Percentiles rank a stretch among this genome's conserved stretches.
Evolutionary conservation across 1,140 invertebrate species (phyloP).

Genomic region (Cotesia glomerata): DNA sequence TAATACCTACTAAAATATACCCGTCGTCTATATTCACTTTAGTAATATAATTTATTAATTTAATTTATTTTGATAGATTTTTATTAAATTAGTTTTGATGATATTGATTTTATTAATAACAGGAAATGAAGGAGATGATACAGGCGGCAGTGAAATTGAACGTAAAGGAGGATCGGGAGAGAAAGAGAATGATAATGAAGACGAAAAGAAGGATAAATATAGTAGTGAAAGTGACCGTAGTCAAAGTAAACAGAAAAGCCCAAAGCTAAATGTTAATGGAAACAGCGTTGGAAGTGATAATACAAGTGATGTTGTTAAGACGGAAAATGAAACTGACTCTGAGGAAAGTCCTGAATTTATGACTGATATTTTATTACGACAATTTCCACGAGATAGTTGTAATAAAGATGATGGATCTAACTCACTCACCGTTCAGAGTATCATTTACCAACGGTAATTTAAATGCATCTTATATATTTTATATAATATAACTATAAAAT

Average conservation of each 20-base stretch:
- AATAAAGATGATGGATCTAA: conserved; percentile 63
- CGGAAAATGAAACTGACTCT: conserved; percentile 63
- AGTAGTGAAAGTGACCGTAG: conserved; percentile 39
- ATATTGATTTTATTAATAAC: conserved; percentile 24
- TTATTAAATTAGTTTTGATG: conserved; percentile 1
- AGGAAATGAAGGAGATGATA: conserved; percentile 57
- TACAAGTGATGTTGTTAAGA: conserved; percentile 37
- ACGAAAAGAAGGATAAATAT: conserved; percentile 44
- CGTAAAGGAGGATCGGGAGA: conserved; percentile 28
- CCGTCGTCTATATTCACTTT: not conserved
- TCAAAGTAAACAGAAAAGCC: conserved; percentile 49
- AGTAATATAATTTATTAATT: not conserved
- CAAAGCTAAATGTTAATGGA: conserved; percentile 12
- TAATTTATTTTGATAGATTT: not conserved
- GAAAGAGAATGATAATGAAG: conserved; percentile 40
- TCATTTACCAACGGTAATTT: conserved; percentile 73
- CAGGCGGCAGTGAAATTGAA: conserved; percentile 33
- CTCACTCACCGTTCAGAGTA: conserved; percentile 73
- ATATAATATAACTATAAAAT: not conserved
- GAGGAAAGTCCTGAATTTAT: conserved; percentile 62
- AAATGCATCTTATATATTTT: not conserved
- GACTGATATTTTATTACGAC: conserved; percentile 53
- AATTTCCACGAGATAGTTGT: conserved; percentile 59
- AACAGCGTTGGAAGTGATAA: conserved; percentile 18
- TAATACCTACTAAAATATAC: not conserved